Evolutionary conservation across 1,140 invertebrate genomes (phyloP).

Genomic region (Drosophila lacertosa): DNA sequence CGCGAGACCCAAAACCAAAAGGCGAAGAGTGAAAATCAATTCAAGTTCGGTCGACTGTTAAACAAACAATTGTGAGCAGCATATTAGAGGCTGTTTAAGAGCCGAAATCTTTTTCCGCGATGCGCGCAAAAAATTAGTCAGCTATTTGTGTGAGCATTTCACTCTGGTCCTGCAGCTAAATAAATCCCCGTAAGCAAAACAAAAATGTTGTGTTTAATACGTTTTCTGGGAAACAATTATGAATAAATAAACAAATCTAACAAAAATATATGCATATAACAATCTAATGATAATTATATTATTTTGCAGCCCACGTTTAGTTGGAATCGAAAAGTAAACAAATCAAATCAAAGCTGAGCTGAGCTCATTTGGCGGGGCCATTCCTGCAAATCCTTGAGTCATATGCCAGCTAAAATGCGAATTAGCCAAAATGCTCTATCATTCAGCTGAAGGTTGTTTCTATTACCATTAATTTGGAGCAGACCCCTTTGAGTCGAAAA

Average conservation of each 20-base stretch:
- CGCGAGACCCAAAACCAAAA: not conserved
- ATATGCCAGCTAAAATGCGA: constrained; percentile 33
- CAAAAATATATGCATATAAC: constrained; percentile 15
- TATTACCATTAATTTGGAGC: constrained; percentile 59
- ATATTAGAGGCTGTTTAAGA: constrained; percentile 5
- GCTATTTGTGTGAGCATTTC: not conserved
- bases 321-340: constrained; percentile 1
- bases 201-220: constrained; percentile 2
- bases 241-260: constrained; percentile 5
- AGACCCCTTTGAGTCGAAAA: constrained; percentile 1
- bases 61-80: constrained; percentile 9
- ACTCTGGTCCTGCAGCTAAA: not conserved
- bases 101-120: constrained; percentile 6
- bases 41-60: not conserved
- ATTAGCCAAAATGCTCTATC: constrained; percentile 21
- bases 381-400: constrained; percentile 50
- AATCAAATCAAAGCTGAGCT: not conserved
- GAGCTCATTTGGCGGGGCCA: not conserved
- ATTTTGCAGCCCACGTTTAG: constrained; percentile 11
- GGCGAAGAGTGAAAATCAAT: not conserved
- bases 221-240: constrained; percentile 37
- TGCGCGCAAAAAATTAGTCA: not conserved
- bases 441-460: constrained; percentile 44
- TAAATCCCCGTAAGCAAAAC: constrained; percentile 13
- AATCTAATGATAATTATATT: constrained; percentile 40